Conservation (phyloP, 2,113 vertebrate genomes). For the Gymnocephalus cernua region DNA sequence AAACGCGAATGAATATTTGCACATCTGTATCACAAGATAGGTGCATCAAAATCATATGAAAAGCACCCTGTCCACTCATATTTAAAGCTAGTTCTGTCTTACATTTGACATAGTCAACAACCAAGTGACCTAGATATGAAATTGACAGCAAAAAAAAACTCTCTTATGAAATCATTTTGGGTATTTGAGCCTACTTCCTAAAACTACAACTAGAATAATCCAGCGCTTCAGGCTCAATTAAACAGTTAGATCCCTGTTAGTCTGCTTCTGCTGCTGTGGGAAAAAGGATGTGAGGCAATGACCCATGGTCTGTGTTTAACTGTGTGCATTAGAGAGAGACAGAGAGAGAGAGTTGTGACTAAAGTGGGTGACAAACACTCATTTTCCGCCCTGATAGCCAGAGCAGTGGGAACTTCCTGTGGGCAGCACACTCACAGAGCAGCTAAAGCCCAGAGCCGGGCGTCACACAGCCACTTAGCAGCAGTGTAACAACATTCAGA, state of each 20-base stretch:
- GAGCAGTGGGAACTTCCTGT: constrained; percentile 85
- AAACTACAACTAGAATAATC: constrained; percentile 43
- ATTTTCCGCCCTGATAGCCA: constrained; percentile 85
- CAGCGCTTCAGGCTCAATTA: constrained; percentile 58
- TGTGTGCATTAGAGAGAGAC: constrained; percentile 13
- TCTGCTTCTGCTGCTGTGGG: constrained; percentile 60
- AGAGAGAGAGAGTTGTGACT: constrained; percentile 54
- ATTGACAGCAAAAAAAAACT: constrained; percentile 31
- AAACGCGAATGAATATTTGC: background rate
- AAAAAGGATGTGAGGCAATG: constrained; percentile 58
- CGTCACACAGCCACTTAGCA: constrained; percentile 21
- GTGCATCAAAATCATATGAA: background rate
- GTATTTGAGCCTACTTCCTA: constrained; percentile 44
- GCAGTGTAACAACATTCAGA: constrained; percentile 1
- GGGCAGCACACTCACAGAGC: constrained; percentile 69
- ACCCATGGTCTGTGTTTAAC: constrained; percentile 43
- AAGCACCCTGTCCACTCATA: background rate
- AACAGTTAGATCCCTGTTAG: constrained; percentile 53
- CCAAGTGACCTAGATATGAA: background rate
- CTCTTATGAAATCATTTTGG: constrained; percentile 50
- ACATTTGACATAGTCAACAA: background rate
- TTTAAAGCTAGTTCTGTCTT: background rate
- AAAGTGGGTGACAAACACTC: constrained; percentile 80
- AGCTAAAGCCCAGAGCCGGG: constrained; percentile 41
- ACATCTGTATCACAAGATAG: background rate